Base-by-base conservation (phyloP, 64 coral and sea anemone species). In the Stylophora pistillata region DNA sequence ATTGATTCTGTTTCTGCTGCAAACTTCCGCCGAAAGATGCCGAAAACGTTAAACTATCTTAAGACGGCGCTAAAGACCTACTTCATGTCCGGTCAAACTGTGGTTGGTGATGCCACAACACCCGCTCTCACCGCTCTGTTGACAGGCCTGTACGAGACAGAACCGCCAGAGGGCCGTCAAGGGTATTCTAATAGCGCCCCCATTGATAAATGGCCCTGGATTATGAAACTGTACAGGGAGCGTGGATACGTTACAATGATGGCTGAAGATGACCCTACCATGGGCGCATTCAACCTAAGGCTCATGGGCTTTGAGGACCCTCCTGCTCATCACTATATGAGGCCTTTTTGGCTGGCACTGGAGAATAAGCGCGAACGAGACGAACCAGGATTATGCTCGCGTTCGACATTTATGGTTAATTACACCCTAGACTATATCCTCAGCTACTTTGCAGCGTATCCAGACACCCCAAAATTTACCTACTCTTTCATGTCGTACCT, bases 281-380 rank as follows among this genome's bases (percentile, higher is more conserved):
- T 91, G 77, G 78, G 89, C 20, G 72, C 93, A 41, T 98, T 98
- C 72, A 94, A 98, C 28, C 71, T 94, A 15, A 89, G 95, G 18
- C 81, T 98, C 20, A 55, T 26, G 14, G 95, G 95, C 15, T 85
- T 98, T 10, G 23, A 71, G 15, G 56, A 88, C 0, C 88, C 85
- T 15, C 74, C 85, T 11, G 82, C 78, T 4, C 71, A 98, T 53
- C 95, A 98, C 55, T 98, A 91, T 30, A 88, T 78, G 78, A 78
- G 95, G 18, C 92, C 92, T 9, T 98, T 98, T 77, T 98, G 95
- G 95, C 56, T 98, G 0, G 92, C 89, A 27, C 59, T 98, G 18
- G 95, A 88, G 34, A 54, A 75, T 21, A 79, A 79, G 0, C 16
- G 56, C 13, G 89, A 87, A 17, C 68, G 92, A 23, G 95, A 98